Conservation (phyloP, 2,888 invertebrate genomes). For the Eretmocerus hayati region DNA sequence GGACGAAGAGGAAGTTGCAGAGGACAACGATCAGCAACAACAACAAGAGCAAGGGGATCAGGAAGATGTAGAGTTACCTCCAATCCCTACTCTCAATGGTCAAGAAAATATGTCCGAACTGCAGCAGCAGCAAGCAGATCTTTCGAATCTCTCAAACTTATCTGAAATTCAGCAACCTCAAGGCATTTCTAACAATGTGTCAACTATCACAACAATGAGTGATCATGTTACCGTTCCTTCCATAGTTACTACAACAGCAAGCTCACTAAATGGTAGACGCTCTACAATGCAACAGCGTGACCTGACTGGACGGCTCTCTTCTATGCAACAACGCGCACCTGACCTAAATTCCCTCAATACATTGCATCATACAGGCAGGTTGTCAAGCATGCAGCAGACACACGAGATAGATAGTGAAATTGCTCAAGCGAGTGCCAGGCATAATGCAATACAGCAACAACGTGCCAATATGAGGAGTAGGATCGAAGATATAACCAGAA, state of each 20-base stretch:
- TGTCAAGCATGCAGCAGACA: not conserved
- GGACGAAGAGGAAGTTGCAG: constrained; percentile 15
- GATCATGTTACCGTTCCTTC: constrained; percentile 9
- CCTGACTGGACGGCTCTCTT: not conserved
- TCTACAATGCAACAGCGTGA: constrained; percentile 10
- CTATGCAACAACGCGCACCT: constrained; percentile 6
- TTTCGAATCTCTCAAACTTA: constrained; percentile 10
- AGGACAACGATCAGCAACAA: constrained; percentile 2
- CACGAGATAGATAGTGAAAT: constrained; percentile 6
- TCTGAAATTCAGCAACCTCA: constrained; percentile 6
- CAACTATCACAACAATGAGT: constrained; percentile 3
- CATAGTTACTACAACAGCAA: constrained; percentile 16
- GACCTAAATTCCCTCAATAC: not conserved
- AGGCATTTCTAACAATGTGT: not conserved
- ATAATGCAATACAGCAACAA: constrained; percentile 5
- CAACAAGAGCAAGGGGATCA: constrained; percentile 4
- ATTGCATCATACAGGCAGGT: not conserved
- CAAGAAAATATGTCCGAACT: constrained; percentile 12
- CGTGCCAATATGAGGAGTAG: constrained; percentile 5
- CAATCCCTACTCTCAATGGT: constrained; percentile 1
- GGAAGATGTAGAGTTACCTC: constrained; percentile 6
- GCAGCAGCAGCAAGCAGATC: constrained; percentile 11
- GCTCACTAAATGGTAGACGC: not conserved
- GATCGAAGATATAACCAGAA: constrained; percentile 7
- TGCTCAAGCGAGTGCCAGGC: constrained; percentile 10